These are phyloP conservation scores for Pararge aegeria DNA, from an alignment of 1,140 invertebrate genomes.

Conservation along the genomic window DNA sequence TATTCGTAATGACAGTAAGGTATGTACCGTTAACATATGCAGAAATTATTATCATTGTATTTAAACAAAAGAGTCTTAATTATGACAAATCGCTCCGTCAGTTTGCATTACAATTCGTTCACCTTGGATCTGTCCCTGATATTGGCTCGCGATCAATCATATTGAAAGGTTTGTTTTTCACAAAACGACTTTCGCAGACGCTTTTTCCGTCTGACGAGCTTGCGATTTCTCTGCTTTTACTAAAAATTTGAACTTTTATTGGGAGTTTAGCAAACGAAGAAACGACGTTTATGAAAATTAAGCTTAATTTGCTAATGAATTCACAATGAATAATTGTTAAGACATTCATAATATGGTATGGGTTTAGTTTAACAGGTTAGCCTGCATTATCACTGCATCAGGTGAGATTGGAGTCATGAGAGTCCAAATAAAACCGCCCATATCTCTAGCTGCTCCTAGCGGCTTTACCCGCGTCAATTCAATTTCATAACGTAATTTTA, in stretches of 20 bases:
- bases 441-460: too few species aligned
- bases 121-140: constrained; percentile 6
- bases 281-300: too few species aligned
- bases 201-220: background rate
- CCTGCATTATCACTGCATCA: too few species aligned
- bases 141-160: background rate
- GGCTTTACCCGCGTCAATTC: too few species aligned
- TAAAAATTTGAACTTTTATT: background rate
- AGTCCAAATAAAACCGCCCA: too few species aligned
- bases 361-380: too few species aligned
- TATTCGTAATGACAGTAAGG: too few species aligned
- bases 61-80: background rate
- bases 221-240: background rate
- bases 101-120: constrained; percentile 4
- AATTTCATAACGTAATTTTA: too few species aligned
- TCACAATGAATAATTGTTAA: too few species aligned
- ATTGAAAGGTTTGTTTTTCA: constrained; percentile 8
- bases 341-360: too few species aligned
- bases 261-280: background rate
- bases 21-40: background rate
- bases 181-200: background rate
- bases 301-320: too few species aligned
- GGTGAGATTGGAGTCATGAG: too few species aligned
- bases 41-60: background rate
- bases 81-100: background rate